These are phyloP conservation scores for Salarias fasciatus DNA, from an alignment of 2,797 vertebrate genomes.

Conservation along the genomic window DNA sequence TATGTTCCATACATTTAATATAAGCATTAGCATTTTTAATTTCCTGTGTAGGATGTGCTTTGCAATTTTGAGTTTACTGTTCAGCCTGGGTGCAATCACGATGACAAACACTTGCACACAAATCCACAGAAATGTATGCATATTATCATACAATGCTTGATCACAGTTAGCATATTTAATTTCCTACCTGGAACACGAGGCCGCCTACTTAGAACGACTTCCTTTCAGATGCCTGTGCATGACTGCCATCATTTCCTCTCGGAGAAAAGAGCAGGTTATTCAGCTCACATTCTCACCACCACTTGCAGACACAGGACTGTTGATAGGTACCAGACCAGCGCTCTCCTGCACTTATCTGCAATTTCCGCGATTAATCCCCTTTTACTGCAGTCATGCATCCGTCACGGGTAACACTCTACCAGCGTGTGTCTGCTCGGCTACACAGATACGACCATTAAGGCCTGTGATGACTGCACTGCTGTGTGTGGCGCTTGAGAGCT, in stretches of 20 bases:
- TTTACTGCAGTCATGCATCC: constrained; percentile 71
- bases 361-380: constrained; percentile 75
- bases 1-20: background rate
- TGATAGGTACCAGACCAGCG: constrained; percentile 70
- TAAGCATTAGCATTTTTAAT: background rate
- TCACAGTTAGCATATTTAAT: constrained; percentile 18
- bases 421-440: constrained; percentile 55
- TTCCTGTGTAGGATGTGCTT: background rate
- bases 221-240: constrained; percentile 57
- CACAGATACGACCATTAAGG: constrained; percentile 53
- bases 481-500: constrained; percentile 31
- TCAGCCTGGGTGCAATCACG: background rate
- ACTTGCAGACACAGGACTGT: constrained; percentile 61
- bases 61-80: constrained; percentile 9
- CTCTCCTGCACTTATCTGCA: constrained; percentile 74
- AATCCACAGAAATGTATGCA: background rate
- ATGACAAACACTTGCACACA: constrained; percentile 4
- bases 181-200: constrained; percentile 39
- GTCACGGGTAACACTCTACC: constrained; percentile 56
- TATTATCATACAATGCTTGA: constrained; percentile 16
- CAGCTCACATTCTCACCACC: constrained; percentile 52
- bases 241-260: constrained; percentile 66
- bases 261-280: constrained; percentile 58
- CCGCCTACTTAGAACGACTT: constrained; percentile 54
- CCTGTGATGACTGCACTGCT: constrained; percentile 23